phyloP scores from a whole-genome alignment of 2,888 invertebrate genomes.

The Caradrina clavipalpis region DNA sequence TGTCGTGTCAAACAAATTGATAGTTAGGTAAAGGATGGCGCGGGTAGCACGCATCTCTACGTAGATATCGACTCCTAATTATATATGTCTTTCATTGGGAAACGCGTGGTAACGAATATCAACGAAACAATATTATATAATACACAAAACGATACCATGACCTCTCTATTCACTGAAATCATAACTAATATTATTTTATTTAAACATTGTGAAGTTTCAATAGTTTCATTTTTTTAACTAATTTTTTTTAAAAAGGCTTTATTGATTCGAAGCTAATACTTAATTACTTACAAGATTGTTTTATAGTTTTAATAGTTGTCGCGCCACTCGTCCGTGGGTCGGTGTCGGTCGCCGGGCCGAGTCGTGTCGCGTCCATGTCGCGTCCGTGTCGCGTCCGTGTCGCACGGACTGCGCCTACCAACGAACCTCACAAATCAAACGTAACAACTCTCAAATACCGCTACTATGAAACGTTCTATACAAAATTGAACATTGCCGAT shows the following conservation, averaged over 20 bases:
- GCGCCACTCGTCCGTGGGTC: constrained; percentile 73
- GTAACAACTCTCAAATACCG: constrained; percentile 89
- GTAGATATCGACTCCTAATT: constrained; percentile 80
- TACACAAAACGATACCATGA: constrained; percentile 88
- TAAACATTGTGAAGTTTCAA: constrained; percentile 89
- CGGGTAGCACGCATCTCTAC: constrained; percentile 58
- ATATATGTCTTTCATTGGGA: constrained; percentile 90
- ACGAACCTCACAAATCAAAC: constrained; percentile 85
- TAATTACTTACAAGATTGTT: constrained; percentile 91
- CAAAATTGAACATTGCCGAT: constrained; percentile 91
- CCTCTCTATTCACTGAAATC: constrained; percentile 87
- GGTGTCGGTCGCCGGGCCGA: constrained; percentile 53
- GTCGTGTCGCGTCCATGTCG: constrained; percentile 61
- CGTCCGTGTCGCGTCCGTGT: constrained; percentile 57
- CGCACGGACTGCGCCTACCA: constrained; percentile 73
- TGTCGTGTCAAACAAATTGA: constrained; percentile 88
- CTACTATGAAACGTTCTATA: constrained; percentile 90
- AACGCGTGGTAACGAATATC: constrained; percentile 89
- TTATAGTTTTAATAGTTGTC: constrained; percentile 87
- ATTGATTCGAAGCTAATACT: constrained; percentile 91
- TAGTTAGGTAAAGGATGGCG: constrained; percentile 74
- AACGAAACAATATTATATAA: constrained; percentile 84
- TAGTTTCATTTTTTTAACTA: constrained; percentile 87
- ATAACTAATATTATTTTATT: constrained; percentile 86
- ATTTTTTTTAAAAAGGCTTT: constrained; percentile 90